Percentiles rank a stretch among this genome's conserved stretches.
These are phyloP conservation scores for Melitaea athalia DNA, from an alignment of 2,888 invertebrate genomes.

Conservation along the genomic window DNA sequence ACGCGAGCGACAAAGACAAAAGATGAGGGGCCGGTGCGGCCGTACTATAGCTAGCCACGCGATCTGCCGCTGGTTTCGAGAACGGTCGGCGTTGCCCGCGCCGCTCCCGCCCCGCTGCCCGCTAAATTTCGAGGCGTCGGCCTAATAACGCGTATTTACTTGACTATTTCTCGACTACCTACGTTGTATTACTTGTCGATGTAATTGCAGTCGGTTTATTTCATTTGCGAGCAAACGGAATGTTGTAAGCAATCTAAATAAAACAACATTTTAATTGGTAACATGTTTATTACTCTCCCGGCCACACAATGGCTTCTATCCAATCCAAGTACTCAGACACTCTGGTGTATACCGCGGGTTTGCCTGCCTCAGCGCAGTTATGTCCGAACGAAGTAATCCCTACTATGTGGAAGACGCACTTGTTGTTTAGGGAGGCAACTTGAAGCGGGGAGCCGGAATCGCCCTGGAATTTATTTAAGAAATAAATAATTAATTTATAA, in stretches of 20 bases:
- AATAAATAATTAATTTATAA: neutral
- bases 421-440: constrained; percentile 75
- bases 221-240: too few relatives aligned
- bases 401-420: constrained; percentile 81
- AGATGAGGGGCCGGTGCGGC: too few relatives aligned
- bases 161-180: too few relatives aligned
- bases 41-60: too few relatives aligned
- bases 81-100: too few relatives aligned
- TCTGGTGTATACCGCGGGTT: constrained; percentile 82
- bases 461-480: constrained; percentile 73
- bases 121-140: too few relatives aligned
- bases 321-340: constrained; percentile 81
- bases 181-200: too few relatives aligned
- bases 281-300: constrained; percentile 50
- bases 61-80: too few relatives aligned
- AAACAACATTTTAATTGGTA: neutral
- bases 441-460: constrained; percentile 89
- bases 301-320: constrained; percentile 84
- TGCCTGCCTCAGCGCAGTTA: constrained; percentile 70
- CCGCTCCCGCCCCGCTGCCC: too few relatives aligned
- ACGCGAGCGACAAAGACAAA: too few relatives aligned
- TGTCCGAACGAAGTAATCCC: constrained; percentile 84
- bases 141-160: too few relatives aligned
- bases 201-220: too few relatives aligned
- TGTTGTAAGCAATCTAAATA: neutral